A percentile compares a stretch with the other conserved stretches of the same genome.
Conservation (phyloP, 2,113 vertebrate genomes). For the Microcebus jonahi region DNA sequence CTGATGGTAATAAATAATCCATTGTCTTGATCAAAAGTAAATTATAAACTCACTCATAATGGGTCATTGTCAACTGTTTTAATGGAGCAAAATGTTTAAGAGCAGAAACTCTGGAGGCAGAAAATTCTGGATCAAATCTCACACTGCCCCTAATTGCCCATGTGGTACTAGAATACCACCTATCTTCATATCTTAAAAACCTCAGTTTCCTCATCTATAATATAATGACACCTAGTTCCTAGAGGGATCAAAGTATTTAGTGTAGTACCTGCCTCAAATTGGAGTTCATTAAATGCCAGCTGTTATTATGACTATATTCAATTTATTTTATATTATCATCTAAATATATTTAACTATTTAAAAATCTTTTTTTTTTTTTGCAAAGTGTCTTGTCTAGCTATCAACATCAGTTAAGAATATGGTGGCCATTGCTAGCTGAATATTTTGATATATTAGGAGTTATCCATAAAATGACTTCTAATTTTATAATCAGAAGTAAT, state of each 20-base stretch:
- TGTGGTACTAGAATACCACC: neutral
- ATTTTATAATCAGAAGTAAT: neutral
- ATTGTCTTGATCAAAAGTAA: constrained; percentile 62
- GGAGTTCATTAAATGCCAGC: neutral
- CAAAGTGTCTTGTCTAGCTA: neutral
- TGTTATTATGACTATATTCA: neutral
- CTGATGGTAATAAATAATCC: constrained; percentile 69
- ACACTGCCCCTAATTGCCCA: neutral
- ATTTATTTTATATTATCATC: constrained; percentile 3
- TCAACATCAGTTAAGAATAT: neutral
- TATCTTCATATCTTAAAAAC: neutral
- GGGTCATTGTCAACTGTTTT: neutral
- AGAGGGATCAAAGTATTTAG: neutral
- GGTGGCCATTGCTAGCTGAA: neutral
- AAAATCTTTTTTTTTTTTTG: neutral
- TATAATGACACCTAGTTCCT: neutral
- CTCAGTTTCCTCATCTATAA: neutral
- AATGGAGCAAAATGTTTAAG: neutral
- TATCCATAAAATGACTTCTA: neutral
- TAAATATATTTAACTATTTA: neutral
- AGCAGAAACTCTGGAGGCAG: neutral
- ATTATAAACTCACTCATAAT: neutral
- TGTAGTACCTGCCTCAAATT: neutral
- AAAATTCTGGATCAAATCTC: neutral
- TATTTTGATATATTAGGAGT: constrained; percentile 34